Percentiles rank a stretch among this genome's conserved stretches.
Evolutionary conservation across 2,888 invertebrate genomes (phyloP).

Genomic region (Caradrina clavipalpis): DNA sequence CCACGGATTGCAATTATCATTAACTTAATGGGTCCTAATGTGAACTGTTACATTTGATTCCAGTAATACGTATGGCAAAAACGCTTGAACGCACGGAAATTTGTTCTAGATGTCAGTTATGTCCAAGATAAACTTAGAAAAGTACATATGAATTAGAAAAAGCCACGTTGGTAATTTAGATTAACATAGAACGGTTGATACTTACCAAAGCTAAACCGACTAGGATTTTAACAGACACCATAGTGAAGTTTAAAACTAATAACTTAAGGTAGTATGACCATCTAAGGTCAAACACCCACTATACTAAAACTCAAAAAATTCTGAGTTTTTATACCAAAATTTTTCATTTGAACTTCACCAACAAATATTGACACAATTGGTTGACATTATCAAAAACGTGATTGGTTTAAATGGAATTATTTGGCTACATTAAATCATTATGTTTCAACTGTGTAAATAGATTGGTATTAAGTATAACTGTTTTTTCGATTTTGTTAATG

Average conservation of each 20-base stretch:
- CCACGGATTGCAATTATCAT: too few species aligned
- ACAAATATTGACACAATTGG: conserved; percentile 15
- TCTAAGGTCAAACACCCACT: conserved; percentile 34
- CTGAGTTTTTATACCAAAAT: conserved; percentile 26
- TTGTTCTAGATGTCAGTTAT: too few species aligned
- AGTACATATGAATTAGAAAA: too few species aligned
- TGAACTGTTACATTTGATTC: too few species aligned
- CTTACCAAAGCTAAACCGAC: conserved; percentile 26
- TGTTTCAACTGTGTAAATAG: conserved; percentile 27
- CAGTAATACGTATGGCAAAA: too few species aligned
- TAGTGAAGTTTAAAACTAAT: conserved; percentile 2
- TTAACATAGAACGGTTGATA: too few species aligned
- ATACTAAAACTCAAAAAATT: not conserved
- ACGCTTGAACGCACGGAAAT: too few species aligned
- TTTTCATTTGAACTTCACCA: not conserved
- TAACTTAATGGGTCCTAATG: too few species aligned
- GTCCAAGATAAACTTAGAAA: too few species aligned
- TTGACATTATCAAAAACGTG: not conserved
- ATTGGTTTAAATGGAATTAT: conserved; percentile 25
- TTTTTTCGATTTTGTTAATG: not conserved
- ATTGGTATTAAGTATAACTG: not conserved
- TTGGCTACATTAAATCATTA: conserved; percentile 24
- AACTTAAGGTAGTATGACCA: conserved; percentile 20
- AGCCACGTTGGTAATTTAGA: too few species aligned
- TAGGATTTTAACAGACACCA: conserved; percentile 22